These are phyloP conservation scores for Archips crataeganus DNA, from an alignment of 2,888 invertebrate genomes.

Conservation along the genomic window DNA sequence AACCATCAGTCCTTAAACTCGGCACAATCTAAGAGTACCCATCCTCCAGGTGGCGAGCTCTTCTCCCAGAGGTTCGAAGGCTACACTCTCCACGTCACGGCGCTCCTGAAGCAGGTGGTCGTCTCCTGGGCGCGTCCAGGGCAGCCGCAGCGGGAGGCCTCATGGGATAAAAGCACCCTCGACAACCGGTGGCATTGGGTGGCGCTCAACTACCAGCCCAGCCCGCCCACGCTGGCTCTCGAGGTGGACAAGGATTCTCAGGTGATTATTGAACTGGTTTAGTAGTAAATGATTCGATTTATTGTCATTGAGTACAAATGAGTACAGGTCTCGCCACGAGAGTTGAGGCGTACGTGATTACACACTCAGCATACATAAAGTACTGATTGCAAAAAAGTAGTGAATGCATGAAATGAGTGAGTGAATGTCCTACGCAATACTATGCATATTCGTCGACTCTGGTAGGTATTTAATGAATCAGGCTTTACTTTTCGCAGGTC, in stretches of 20 bases:
- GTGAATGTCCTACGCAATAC: no score
- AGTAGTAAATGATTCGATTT: no score
- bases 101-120: constrained; percentile 86
- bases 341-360: no score
- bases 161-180: constrained; percentile 88
- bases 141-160: constrained; percentile 85
- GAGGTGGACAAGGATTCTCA: constrained; percentile 75
- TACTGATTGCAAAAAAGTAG: no score
- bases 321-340: no score
- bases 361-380: no score
- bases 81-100: constrained; percentile 87
- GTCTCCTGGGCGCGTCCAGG: constrained; percentile 86
- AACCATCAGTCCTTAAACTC: no score
- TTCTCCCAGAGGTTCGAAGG: constrained; percentile 89
- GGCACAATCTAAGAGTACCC: background rate
- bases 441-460: no score
- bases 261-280: constrained; percentile 49
- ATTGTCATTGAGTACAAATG: no score
- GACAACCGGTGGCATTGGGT: constrained; percentile 94
- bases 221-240: constrained; percentile 73
- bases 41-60: constrained; percentile 87
- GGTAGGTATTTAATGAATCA: no score
- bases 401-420: no score
- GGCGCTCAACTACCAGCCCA: constrained; percentile 86
- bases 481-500: no score